Percentiles rank a stretch among this genome's conserved stretches.
Evolutionary conservation across 2,113 vertebrate genomes (phyloP).

Genomic region (Mola mola): DNA sequence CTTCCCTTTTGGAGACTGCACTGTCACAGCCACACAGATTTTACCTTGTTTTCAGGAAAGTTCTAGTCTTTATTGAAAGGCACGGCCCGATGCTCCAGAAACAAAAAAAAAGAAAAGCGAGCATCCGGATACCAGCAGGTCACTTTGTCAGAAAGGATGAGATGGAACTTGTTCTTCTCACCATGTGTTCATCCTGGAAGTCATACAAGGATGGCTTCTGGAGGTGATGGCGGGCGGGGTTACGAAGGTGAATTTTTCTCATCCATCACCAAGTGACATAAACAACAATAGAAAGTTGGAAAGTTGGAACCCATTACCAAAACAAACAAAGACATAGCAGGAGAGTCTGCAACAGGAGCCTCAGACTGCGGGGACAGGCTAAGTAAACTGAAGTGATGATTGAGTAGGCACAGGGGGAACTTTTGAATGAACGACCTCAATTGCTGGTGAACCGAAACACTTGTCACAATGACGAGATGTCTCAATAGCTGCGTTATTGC

Average conservation of each 20-base stretch:
- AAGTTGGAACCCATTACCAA: constrained; percentile 79
- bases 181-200: constrained; percentile 45
- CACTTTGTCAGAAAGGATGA: constrained; percentile 64
- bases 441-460: constrained; percentile 52
- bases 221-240: constrained; percentile 18
- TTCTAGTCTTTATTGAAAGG: constrained; percentile 65
- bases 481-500: constrained; percentile 65
- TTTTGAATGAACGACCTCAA: constrained; percentile 32
- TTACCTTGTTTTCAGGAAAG: constrained; percentile 63
- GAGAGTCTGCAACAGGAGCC: constrained; percentile 66
- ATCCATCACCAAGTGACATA: constrained; percentile 77
- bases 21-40: constrained; percentile 71
- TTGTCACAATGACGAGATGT: constrained; percentile 64
- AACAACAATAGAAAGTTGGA: constrained; percentile 75
- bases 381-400: constrained; percentile 70
- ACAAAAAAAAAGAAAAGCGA: constrained; percentile 56
- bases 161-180: constrained; percentile 58
- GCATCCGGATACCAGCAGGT: constrained; percentile 69
- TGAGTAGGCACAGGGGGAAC: constrained; percentile 50
- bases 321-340: constrained; percentile 78
- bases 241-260: constrained; percentile 73
- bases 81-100: constrained; percentile 57
- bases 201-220: constrained; percentile 36
- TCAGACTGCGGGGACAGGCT: constrained; percentile 44
- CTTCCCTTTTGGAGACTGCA: constrained; percentile 50